Base-by-base conservation (phyloP, 2,888 invertebrate genomes). In the Hirtodrosophila cameraria region DNA sequence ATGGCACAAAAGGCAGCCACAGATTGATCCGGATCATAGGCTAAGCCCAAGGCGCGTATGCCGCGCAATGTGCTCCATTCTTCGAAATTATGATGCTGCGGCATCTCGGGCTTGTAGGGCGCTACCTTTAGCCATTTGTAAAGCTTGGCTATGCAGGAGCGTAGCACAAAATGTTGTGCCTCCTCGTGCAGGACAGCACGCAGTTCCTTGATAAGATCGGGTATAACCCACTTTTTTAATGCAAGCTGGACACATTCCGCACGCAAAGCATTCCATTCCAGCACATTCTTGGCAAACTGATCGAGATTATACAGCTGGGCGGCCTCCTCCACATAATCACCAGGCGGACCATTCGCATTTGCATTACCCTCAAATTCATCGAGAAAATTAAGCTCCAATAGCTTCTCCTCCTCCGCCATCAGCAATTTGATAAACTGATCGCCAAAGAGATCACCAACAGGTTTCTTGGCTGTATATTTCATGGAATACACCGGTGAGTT, bases 181-280 rank as follows among this genome's bases (percentile, higher is more conserved):
- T 99, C 99, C 42, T 94, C 93, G 16, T 97, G 88, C 35, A 99
- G 91, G 35, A 94, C 94, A 0, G 94, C 93, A 52, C 94, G 94
- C 5, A 99, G 90, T 90, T 99, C 99, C 70, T 96, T 94, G 62
- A 95, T 93, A 74, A 99, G 92, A 87, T 97, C 96, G 0, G 99
- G 99, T 88, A 97, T 94, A 3, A 99, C 94, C 89, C 98, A 95
- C 87, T 96, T 95, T 15, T 93, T 95, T 43, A 99, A 92, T 0
- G 99, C 98, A 62, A 96, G 92, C 80, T 97, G 96, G 0, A 99
- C 95, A 50, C 97, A 97, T 82, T 97, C 95, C 1, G 94, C 94
- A 31, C 99, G 93, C 43, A 98, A 89, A 1, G 94, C 94, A 91
- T 99, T 99, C 99, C 99, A 99, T 77, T 97, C 97, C 89, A 98